Base-by-base conservation (phyloP, 2,113 vertebrate genomes). In the Planiliza haematocheilus region DNA sequence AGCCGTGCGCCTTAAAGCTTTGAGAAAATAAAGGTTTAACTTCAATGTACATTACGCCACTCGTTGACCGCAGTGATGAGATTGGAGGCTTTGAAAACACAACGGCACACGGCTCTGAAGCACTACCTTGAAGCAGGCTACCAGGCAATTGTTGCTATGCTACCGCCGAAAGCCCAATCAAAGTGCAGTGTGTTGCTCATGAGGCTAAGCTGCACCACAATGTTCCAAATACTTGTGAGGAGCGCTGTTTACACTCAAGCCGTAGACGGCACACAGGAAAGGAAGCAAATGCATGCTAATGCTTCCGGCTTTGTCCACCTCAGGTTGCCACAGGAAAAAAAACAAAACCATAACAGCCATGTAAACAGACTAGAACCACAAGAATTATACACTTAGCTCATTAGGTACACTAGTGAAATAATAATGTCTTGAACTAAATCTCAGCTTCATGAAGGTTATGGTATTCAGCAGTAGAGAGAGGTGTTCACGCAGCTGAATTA, bases 111-210 rank as follows among this genome's bases (percentile, higher is more conserved):
- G 7, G 76, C 78, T 82, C 74, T 81, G 74, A 88, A 90, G 88
- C 83, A 74, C 72, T 73, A 84, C 85, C 79, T 87, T 77, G 55
- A 79, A 86, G 73, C 86, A 66, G 85, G 83, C 83, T 86, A 80
- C 88, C 84, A 81, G 80, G 88, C 88, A 87, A 87, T 87, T 82
- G 88, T 91, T 91, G 91, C 89, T 92, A 92, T 65, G 91, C 74
- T 90, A 92, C 87, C 21, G 12, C 24, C 77, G 77, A 57, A 88
- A 85, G 77, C 70, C 73, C 77, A 85, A 74, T 88, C 84, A 88
- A 85, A 89, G 89, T 72, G 82, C 78, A 71, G 81, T 24, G 79
- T 69, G 80, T 81, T 70, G 81, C 86, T 88, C 24, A 53, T 59
- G 83, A 87, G 86, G 74, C 64, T 83, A 80, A 90, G 77, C 85